phyloP scores from a whole-genome alignment of 1,140 invertebrate genomes.

The Tetramorium alpestre region DNA sequence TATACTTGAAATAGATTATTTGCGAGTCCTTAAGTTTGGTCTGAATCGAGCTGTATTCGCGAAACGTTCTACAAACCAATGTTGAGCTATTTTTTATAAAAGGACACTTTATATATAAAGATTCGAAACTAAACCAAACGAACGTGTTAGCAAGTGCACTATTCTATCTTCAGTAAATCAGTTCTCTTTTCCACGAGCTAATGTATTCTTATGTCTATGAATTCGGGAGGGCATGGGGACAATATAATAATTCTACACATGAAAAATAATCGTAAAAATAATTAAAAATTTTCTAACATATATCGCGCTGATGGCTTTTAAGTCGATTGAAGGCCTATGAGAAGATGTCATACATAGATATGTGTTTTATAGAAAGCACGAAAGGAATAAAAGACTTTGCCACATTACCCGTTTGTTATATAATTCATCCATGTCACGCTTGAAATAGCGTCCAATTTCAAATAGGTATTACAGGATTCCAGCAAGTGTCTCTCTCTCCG shows the following conservation, averaged over 20 bases:
- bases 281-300: not conserved
- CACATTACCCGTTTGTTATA: constrained; percentile 50
- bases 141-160: too few species aligned
- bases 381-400: constrained; percentile 14
- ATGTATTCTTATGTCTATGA: too few species aligned
- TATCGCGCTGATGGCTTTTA: not conserved
- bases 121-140: too few species aligned
- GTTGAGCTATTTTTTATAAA: too few species aligned
- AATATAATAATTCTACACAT: not conserved
- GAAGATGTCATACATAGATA: not conserved
- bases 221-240: too few species aligned
- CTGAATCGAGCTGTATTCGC: too few species aligned
- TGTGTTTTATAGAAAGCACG: constrained; percentile 9
- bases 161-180: too few species aligned
- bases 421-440: constrained; percentile 54
- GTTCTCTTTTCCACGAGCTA: too few species aligned
- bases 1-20: too few species aligned
- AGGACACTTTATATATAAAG: too few species aligned
- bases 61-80: too few species aligned
- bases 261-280: not conserved
- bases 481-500: not conserved
- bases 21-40: too few species aligned
- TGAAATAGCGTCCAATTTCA: constrained; percentile 65
- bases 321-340: not conserved
- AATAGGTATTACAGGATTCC: constrained; percentile 44